Evolutionary conservation across 2,888 invertebrate genomes (phyloP).

Genomic region (Adineta ricciae): DNA sequence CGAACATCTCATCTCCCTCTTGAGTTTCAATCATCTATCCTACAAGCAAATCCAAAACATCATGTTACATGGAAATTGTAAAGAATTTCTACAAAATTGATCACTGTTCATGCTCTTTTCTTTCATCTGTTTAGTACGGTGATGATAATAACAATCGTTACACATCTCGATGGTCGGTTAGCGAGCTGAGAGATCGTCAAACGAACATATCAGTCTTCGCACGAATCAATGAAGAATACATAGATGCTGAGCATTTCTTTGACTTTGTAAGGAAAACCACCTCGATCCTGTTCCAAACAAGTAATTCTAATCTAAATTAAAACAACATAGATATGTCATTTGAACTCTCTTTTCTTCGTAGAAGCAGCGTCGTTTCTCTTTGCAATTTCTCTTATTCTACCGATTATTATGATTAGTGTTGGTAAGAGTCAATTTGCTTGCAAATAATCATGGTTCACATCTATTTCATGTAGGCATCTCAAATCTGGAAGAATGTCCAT

Average conservation of each 20-base stretch:
- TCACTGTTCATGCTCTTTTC: background rate
- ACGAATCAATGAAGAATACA: background rate
- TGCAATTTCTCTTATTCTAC: background rate
- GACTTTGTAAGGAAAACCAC: background rate
- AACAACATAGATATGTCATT: background rate
- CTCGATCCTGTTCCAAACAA: background rate
- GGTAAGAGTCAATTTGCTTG: background rate
- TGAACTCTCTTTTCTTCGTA: background rate
- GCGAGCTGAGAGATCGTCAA: background rate
- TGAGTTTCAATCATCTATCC: too few relatives aligned
- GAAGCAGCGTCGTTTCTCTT: background rate
- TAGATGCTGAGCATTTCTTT: background rate
- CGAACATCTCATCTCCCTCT: background rate
- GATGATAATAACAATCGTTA: background rate
- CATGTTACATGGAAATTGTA: background rate
- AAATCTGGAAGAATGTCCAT: slow-evolving; percentile 20
- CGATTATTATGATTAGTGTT: background rate
- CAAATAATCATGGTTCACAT: background rate
- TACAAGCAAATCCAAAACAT: too few relatives aligned
- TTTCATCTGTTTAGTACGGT: background rate
- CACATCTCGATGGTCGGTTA: background rate
- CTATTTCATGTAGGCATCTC: background rate
- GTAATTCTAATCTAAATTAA: background rate
- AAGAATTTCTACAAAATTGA: background rate
- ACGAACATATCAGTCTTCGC: background rate